Evolutionary conservation across 2,888 invertebrate species (phyloP).

Genomic region (Acrobasis repandana): DNA sequence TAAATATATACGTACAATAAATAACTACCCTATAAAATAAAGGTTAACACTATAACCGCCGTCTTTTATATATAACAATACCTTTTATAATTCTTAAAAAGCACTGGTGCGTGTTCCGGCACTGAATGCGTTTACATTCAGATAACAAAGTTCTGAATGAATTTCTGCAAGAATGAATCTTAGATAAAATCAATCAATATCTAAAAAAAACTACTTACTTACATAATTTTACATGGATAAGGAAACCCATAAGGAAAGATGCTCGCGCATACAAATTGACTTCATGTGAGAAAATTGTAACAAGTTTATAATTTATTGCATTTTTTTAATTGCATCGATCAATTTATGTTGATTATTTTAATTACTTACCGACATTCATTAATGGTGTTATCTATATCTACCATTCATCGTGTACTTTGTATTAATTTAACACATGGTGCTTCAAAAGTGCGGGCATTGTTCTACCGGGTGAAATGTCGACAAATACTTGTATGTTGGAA

Average conservation of each 20-base stretch:
- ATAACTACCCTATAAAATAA: too few relatives aligned
- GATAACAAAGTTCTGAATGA: background rate
- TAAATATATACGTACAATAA: too few relatives aligned
- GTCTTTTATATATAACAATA: too few relatives aligned
- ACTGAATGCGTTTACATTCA: too few relatives aligned
- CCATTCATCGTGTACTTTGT: background rate
- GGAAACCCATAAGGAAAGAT: background rate
- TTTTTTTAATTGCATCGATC: slow-evolving; percentile 6
- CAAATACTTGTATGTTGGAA: too few relatives aligned
- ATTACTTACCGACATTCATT: background rate
- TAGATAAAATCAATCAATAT: background rate
- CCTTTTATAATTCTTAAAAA: too few relatives aligned
- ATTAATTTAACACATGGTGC: background rate
- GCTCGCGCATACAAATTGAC: background rate
- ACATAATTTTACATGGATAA: slow-evolving; percentile 2
- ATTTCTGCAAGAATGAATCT: background rate
- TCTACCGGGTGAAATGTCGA: too few relatives aligned
- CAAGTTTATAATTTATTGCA: slow-evolving; percentile 1
- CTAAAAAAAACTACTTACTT: background rate
- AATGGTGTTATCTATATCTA: background rate
- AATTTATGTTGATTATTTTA: slow-evolving; percentile 7
- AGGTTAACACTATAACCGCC: too few relatives aligned
- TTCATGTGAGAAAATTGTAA: background rate
- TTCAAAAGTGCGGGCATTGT: too few relatives aligned
- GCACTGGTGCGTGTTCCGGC: too few relatives aligned